Base-by-base conservation (phyloP, 1,140 invertebrate genomes). In the Chlorops oryzae region DNA sequence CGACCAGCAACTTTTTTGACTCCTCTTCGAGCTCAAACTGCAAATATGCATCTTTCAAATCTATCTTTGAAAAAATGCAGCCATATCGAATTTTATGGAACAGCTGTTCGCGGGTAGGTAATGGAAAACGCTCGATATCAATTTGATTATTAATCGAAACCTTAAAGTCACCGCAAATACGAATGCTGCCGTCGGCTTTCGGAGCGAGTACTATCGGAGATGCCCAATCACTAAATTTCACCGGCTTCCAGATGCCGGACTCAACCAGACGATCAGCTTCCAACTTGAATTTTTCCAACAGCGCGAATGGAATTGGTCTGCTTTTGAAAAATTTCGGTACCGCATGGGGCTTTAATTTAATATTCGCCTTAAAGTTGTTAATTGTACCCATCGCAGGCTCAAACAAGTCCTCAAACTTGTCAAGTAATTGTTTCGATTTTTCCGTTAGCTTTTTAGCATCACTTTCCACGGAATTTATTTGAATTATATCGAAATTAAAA, bases 141-240 rank as follows among this genome's bases (percentile, higher is more conserved):
- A 64, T 54, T 25, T 52, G 51, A 20, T 56, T 51, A 54, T 72
- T 68, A n/a, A 71, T 57, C 3, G 63, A 68, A 45, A 59, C 57
- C 46, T 65, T 61, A 53, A 68, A 77, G 55, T 77, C 74, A 0
- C 68, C 66, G 59, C 74, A 76, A 27, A 77, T 56, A 20, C 75
- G 23, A 13, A 66, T 51, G 3, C 50, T 57, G 6, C 69, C 70
- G 51, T 68, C 61, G 22, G 53, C 56, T 61, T 79, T 79, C 25
- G 70, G 32, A 13, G 78, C 70, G 0, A 2, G n/a, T n/a, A 78
- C 75, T 5, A 79, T 59, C 1, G 73, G 72, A n/a, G 72, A 65
- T 10, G 63, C 73, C 70, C 67, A 77, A 5, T 65, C 57, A 17
- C 53, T 61, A 50, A 44, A 56, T 22, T 54, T 46, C 13, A 57